These are phyloP conservation scores for Anas bernieri DNA, from an alignment of 2,797 vertebrate genomes.

Conservation along the genomic window DNA sequence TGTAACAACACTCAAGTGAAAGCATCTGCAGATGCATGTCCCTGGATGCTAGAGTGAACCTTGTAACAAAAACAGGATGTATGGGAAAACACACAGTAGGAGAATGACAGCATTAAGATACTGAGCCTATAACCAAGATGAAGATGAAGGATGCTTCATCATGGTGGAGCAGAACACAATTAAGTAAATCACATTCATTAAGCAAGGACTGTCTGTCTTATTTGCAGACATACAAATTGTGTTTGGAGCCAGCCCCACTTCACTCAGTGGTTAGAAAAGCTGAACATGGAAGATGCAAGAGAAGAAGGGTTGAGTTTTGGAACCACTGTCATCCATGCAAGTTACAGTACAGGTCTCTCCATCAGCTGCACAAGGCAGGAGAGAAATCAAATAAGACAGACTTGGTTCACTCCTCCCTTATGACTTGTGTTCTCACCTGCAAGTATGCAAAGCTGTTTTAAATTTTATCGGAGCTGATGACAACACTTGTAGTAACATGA, in stretches of 20 bases:
- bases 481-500: rapidly evolving
- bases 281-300: rapidly evolving
- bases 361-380: rapidly evolving
- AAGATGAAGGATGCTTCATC: background rate
- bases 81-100: background rate
- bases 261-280: background rate
- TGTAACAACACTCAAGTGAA: background rate
- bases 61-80: background rate
- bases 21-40: background rate
- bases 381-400: background rate
- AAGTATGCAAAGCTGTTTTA: background rate
- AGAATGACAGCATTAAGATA: background rate
- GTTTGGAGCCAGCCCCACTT: rapidly evolving
- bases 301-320: background rate
- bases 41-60: background rate
- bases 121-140: background rate
- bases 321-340: rapidly evolving
- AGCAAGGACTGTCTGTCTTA: background rate
- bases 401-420: background rate
- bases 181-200: background rate
- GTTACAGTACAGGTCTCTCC: background rate
- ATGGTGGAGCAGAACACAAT: background rate
- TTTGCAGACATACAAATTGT: background rate
- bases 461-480: background rate
- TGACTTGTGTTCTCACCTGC: background rate